Evolutionary conservation across 2,888 invertebrate species (phyloP).

Genomic region (Eurytoma adleriae): DNA sequence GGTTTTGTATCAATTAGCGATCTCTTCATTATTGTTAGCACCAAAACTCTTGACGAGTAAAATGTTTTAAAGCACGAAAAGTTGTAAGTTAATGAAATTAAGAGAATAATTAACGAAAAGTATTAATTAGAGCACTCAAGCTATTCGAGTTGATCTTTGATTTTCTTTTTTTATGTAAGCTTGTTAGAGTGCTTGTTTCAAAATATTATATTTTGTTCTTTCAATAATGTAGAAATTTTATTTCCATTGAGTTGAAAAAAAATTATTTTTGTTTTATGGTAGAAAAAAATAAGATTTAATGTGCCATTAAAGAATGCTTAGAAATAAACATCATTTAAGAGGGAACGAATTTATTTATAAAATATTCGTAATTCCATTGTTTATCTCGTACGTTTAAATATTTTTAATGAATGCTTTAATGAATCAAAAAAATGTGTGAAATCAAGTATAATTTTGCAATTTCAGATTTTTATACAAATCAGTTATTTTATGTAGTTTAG

Average conservation of each 20-base stretch:
- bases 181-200: conserved; percentile 48
- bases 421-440: conserved; percentile 29
- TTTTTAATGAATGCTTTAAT: conserved; percentile 36
- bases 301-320: conserved; percentile 55
- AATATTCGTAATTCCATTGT: conserved; percentile 35
- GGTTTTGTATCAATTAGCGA: conserved; percentile 50
- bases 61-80: conserved; percentile 33
- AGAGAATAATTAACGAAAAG: conserved; percentile 43
- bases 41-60: conserved; percentile 50
- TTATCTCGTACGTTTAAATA: conserved; percentile 38
- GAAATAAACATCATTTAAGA: conserved; percentile 59
- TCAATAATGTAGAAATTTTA: conserved; percentile 42
- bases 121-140: conserved; percentile 48
- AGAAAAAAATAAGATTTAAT: conserved; percentile 44
- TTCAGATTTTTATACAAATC: conserved; percentile 36
- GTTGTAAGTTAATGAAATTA: conserved; percentile 34
- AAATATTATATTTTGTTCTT: conserved; percentile 50
- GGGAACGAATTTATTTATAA: conserved; percentile 57
- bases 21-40: conserved; percentile 56
- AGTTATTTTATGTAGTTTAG: conserved; percentile 9
- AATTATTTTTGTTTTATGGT: conserved; percentile 36
- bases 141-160: conserved; percentile 37
- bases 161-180: conserved; percentile 38
- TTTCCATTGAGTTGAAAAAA: conserved; percentile 28
- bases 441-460: conserved; percentile 10